Evolutionary conservation across 2,797 vertebrate genomes (phyloP).

Genomic region (Etheostoma nigrum): DNA sequence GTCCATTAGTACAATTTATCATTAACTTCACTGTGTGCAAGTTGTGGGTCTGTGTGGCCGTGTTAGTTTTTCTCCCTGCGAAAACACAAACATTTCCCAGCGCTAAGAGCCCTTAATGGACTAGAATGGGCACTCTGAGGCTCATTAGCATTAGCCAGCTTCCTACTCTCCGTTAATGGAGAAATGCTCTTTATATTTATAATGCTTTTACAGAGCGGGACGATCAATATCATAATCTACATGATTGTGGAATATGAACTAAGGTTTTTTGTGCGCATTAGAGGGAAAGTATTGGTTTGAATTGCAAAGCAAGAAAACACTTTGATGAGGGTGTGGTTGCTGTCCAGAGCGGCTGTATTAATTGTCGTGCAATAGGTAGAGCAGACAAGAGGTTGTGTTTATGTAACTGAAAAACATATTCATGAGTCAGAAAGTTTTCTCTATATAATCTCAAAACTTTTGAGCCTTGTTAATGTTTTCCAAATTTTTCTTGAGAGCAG

Average conservation of each 20-base stretch:
- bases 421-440: constrained; percentile 38
- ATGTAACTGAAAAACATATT: constrained; percentile 36
- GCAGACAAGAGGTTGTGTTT: constrained; percentile 36
- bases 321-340: constrained; percentile 75
- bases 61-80: constrained; percentile 81
- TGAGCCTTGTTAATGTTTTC: not conserved
- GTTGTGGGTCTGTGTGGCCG: constrained; percentile 71
- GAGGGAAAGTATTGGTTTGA: constrained; percentile 80
- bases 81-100: constrained; percentile 84
- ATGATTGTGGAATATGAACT: constrained; percentile 84
- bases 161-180: constrained; percentile 84
- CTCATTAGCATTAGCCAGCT: constrained; percentile 87
- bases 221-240: constrained; percentile 85
- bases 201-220: constrained; percentile 83
- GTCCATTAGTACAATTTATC: constrained; percentile 84
- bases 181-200: constrained; percentile 86
- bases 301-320: constrained; percentile 80
- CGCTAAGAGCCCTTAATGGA: constrained; percentile 87
- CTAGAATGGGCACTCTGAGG: constrained; percentile 85
- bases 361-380: constrained; percentile 54
- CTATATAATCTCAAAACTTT: constrained; percentile 37
- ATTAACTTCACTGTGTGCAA: constrained; percentile 79
- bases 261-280: constrained; percentile 78
- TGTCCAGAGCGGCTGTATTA: constrained; percentile 55
- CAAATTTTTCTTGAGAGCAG: not conserved